Evolutionary conservation across 1,140 invertebrate species (phyloP), one percentile per base, ranked within the genome.

Genomic region (Macrobrachium rosenbergii): DNA sequence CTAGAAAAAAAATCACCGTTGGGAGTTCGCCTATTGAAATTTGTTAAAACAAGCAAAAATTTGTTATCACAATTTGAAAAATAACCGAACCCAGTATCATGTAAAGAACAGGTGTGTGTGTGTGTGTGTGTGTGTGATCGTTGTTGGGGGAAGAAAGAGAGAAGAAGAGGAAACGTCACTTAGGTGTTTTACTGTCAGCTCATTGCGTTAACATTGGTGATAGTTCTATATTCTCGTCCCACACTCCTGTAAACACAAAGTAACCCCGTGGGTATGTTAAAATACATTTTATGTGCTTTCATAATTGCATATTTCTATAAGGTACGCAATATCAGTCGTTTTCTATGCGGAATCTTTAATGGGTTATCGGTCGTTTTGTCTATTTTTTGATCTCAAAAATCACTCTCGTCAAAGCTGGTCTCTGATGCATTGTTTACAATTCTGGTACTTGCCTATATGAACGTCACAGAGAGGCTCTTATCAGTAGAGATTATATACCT

Each of bases 361-460:
- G 28, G 2, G 12, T 52, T 52, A 52, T 52, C 52, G 52, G 7
- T 52, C 7, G 2, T 52, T 52, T 8, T 52, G 52, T 52, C 12
- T 52, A 37, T 52, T n/a, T 28, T 72, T 5, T 16, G 21, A n/a
- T 28, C 19, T 28, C 5, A 14, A n/a, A 72, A 72, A 72, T 72
- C 69, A 72, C 11, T 72, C 69, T 72, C 69, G 69, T 72, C 69
- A 72, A 72, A 72, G 69, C 69, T 72, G 69, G 69, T 72, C 69
- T 72, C 69, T 8, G 1, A 17, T 14, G 21, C 21, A n/a, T 72
- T 72, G 69, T 72, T 72, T 72, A 72, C 69, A 72, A 52, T 43
- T 72, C 11, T 17, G 69, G 28, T 37, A 37, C 28, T 2, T 37
- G 1, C 28, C 28, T 3, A 37, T 37, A 37, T 3, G 1, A 37